Conservation (phyloP, 2,113 vertebrate species). For the Rhinolophus sinicus region DNA sequence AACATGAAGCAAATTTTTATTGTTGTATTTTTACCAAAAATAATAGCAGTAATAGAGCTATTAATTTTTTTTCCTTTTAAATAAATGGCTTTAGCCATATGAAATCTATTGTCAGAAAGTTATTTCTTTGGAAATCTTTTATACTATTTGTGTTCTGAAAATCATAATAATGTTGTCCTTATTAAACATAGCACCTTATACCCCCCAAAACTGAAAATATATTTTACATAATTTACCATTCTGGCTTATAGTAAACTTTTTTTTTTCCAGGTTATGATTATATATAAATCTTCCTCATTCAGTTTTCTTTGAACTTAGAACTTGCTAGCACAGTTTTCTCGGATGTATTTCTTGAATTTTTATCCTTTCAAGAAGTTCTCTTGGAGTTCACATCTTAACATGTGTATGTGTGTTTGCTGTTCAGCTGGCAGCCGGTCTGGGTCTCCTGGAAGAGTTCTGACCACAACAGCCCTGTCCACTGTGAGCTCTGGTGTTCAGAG, state of each 20-base stretch:
- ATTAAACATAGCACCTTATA: not conserved
- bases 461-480: constrained; percentile 94
- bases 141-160: not conserved
- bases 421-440: constrained; percentile 97
- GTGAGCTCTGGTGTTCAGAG: constrained; percentile 93
- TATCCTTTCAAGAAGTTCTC: not conserved
- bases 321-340: constrained; percentile 46
- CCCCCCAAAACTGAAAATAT: not conserved
- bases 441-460: constrained; percentile 96
- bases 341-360: not conserved
- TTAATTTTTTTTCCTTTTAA: not conserved
- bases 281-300: constrained; percentile 13
- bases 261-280: not conserved
- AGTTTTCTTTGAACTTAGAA: constrained; percentile 73
- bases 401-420: constrained; percentile 73
- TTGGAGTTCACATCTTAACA: not conserved
- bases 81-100: not conserved
- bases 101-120: constrained; percentile 21
- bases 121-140: constrained; percentile 34
- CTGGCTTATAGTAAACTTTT: not conserved
- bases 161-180: not conserved
- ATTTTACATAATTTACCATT: constrained; percentile 16
- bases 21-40: not conserved
- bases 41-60: not conserved
- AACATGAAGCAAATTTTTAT: constrained; percentile 44